Evolutionary conservation across 2,113 vertebrate genomes (phyloP), one percentile per base, ranked within the genome.

Genomic region (Oncorhynchus mykiss): DNA sequence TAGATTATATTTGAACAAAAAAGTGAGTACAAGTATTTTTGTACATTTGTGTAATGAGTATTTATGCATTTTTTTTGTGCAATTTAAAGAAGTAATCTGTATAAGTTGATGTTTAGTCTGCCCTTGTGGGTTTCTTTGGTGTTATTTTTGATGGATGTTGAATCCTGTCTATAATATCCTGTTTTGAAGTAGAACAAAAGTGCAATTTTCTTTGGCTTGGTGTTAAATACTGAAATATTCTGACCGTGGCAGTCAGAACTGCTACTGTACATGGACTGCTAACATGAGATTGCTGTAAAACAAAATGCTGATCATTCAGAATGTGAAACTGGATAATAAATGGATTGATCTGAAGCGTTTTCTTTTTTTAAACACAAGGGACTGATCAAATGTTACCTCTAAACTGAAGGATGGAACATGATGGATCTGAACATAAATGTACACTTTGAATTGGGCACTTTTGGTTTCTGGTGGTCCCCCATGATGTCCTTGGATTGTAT

Each of bases 241-340:
- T 64, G 68, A 80, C 62, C 69, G 70, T 81, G 74, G 81, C 79
- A 79, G 77, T 79, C 79, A 79, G 70, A 73, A 76, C 64, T 82
- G 68, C 59, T 70, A 78, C 70, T 82, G 76, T 80, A 81, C 83
- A 83, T 68, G 29, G 81, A 78, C 77, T 87, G 83, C 81, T 77
- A 75, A 82, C 22, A 80, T 78, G 77, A 85, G 75, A 78, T 83
- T 83, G 77, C 72, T 83, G 80, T 83, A 75, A 67, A 65, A 70
- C 62, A 59, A 72, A 75, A 67, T 57, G 31, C n/a, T 74, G 25
- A 34, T 82, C 64, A 65, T 80, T 75, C 68, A 76, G 78, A 83
- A 82, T 85, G 79, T 87, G 81, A 84, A 85, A 84, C 86, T 87
- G 86, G 81, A 85, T 81, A 87, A 87, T 84, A 84, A 87, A 87